These are phyloP conservation scores for Naso thynnoides DNA, from an alignment of 2,797 vertebrate species.

Conservation along the genomic window DNA sequence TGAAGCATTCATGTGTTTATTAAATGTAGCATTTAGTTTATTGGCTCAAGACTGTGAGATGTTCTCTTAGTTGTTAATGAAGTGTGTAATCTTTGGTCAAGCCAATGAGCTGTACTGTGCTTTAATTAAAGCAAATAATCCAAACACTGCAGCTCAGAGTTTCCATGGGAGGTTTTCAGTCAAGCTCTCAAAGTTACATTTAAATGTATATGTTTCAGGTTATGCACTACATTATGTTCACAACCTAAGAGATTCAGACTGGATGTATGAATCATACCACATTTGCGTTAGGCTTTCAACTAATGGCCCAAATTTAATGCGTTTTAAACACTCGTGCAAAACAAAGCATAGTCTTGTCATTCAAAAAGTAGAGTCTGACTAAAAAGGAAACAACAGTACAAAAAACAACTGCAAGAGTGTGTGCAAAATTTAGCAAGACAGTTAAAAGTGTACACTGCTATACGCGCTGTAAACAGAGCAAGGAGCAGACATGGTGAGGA, in stretches of 20 bases:
- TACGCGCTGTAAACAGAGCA: background rate
- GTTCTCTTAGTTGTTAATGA: slow-evolving; percentile 69
- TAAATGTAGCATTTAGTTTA: slow-evolving; percentile 55
- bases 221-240: no score
- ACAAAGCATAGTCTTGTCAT: no score
- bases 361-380: no score
- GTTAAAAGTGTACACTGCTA: background rate
- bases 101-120: slow-evolving; percentile 68
- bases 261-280: no score
- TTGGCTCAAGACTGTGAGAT: slow-evolving; percentile 58
- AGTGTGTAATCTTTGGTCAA: slow-evolving; percentile 65
- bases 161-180: slow-evolving; percentile 30
- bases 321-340: no score
- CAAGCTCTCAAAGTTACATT: slow-evolving; percentile 31
- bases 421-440: background rate
- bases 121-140: slow-evolving; percentile 63
- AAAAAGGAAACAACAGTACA: background rate
- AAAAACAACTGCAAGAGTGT: background rate
- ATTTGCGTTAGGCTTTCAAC: no score
- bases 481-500: background rate
- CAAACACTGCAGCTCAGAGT: slow-evolving; percentile 31
- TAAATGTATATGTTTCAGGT: no score
- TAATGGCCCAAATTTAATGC: no score
- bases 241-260: no score
- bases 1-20: slow-evolving; percentile 49